phyloP scores from a whole-genome alignment of 2,888 invertebrate species.

The Drosophila seclusa region DNA sequence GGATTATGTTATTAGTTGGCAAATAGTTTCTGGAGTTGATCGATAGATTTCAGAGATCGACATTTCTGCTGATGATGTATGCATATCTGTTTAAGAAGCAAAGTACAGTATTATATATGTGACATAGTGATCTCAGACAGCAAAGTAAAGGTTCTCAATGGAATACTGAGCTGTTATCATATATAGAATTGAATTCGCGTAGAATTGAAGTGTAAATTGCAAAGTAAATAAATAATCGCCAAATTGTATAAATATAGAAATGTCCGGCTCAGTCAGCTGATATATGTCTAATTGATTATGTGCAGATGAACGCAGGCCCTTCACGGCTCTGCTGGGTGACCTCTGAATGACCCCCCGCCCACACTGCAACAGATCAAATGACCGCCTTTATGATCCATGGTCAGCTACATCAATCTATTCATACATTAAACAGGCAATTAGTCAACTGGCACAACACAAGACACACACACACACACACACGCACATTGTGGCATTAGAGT shows the following conservation, averaged over 20 bases:
- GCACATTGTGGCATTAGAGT: slow-evolving; percentile 59
- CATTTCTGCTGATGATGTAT: neutral
- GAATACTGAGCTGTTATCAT: neutral
- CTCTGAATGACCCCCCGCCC: slow-evolving; percentile 24
- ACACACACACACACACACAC: slow-evolving; percentile 16
- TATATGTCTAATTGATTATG: neutral
- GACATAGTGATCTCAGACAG: neutral
- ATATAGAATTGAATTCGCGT: neutral
- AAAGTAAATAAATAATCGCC: neutral
- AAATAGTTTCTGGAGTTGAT: neutral
- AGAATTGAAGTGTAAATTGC: neutral
- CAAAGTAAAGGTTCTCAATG: neutral
- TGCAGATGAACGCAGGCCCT: neutral
- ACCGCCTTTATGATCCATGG: slow-evolving; percentile 25
- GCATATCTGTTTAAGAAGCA: neutral
- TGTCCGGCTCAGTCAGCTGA: neutral
- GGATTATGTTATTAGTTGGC: slow-evolving; percentile 29
- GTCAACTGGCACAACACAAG: slow-evolving; percentile 61
- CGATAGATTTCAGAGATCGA: neutral
- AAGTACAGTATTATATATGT: neutral
- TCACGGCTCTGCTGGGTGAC: slow-evolving; percentile 16
- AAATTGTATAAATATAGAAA: neutral
- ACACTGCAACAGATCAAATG: slow-evolving; percentile 29
- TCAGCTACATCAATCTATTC: slow-evolving; percentile 3
- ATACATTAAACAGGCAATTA: slow-evolving; percentile 71